Evolutionary conservation across 1,140 invertebrate genomes (phyloP), one percentile per base, ranked within the genome.

Genomic region (Drosophila mauritiana): DNA sequence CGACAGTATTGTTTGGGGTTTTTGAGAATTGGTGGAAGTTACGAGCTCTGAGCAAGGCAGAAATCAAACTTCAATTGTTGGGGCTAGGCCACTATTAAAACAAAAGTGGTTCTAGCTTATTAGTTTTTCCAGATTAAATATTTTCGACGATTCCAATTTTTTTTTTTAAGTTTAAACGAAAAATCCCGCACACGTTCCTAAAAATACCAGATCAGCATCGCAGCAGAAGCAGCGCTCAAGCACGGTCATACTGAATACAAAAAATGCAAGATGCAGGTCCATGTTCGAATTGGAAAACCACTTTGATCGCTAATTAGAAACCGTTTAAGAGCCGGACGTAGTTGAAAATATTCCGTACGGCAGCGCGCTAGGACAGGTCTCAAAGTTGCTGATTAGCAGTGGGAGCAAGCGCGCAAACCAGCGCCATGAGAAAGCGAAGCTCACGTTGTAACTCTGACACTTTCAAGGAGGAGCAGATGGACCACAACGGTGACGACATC

Each of bases 401-500:
- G 34, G 57, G 4, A 25, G 7, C 6, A 12, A 13, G 3, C 22
- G 43, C n/a, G 1, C 1, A 37, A 56, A 13, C 13, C 43, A 61
- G 54, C 52, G 59, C 45, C 12, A 90, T 90, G 85, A 86, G 78
- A 57, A 90, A 90, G 59, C 81, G 86, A 51, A 88, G 67, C 49
- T 81, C 86, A 17, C 82, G 85, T 46, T 90, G 75, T 56, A 90
- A 79, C 31, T 90, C 85, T 34, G 88, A 88, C 55, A 88, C 61
- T 31, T 58, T 75, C 10, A 76, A 77, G 64, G 74, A 78, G 61
- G 74, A 86, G 68, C 72, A 79, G 58, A 76, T 88, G 70, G 83
- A 72, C 46, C 64, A 58, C 62, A 58, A 65, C 36, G 62, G 65
- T 69, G 81, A 77, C 43, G 95, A 95, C 83, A 93, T 94, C 73